Percentiles rank a stretch among this genome's conserved stretches.
These are phyloP conservation scores for Platycheirus rosarum DNA, from an alignment of 2,888 invertebrate species.

Conservation along the genomic window DNA sequence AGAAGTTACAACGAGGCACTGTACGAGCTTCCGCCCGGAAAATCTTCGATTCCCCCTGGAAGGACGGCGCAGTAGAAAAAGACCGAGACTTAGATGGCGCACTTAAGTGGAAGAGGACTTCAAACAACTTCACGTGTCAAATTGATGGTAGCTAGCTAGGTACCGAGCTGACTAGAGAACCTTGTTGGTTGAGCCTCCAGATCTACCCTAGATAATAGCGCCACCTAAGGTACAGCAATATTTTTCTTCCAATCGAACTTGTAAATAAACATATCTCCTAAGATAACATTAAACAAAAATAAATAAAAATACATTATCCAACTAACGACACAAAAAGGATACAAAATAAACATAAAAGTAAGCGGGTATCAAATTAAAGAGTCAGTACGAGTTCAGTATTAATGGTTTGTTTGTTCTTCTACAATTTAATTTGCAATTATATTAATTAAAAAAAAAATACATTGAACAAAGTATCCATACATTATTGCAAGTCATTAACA, in stretches of 20 bases:
- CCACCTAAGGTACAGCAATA: no score
- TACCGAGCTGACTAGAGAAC: no score
- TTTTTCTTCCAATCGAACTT: background rate
- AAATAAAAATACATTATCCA: background rate
- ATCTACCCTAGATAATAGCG: no score
- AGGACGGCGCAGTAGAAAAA: no score
- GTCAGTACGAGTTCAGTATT: conserved; percentile 71
- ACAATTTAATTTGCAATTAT: conserved; percentile 44
- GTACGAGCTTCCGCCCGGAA: no score
- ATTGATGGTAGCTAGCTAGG: no score
- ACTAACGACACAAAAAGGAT: background rate
- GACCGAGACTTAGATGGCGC: no score
- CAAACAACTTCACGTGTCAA: no score
- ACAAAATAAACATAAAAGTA: conserved; percentile 3
- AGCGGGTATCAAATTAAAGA: conserved; percentile 57
- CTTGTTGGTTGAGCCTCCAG: no score
- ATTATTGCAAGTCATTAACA: conserved; percentile 46
- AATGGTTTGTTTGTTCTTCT: conserved; percentile 59
- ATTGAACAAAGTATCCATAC: conserved; percentile 21
- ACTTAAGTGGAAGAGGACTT: no score
- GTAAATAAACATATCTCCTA: background rate
- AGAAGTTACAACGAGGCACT: no score
- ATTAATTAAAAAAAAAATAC: conserved; percentile 23
- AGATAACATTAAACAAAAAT: conserved; percentile 10
- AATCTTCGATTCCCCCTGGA: no score